Percentiles rank a stretch among this genome's conserved stretches.
Conservation (phyloP, 2,888 invertebrate genomes). For the Altica lythri region DNA sequence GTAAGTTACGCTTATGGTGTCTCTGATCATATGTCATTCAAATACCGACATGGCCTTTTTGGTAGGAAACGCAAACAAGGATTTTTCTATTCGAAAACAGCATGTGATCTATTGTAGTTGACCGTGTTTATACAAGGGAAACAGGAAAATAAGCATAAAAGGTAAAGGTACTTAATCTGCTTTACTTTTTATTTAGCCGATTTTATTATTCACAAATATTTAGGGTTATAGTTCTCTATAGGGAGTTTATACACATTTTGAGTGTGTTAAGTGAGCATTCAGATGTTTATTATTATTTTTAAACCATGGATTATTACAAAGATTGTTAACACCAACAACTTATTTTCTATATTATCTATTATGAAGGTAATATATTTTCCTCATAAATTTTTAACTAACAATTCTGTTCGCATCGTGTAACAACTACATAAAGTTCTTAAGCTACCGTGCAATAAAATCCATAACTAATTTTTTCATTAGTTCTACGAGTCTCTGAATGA, state of each 20-base stretch:
- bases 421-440: no score
- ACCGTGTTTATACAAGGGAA: constrained; percentile 39
- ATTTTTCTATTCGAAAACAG: constrained; percentile 36
- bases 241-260: background rate
- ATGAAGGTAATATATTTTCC: no score
- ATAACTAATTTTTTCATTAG: constrained; percentile 55
- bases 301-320: no score
- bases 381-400: no score
- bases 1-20: constrained; percentile 2
- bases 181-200: constrained; percentile 21
- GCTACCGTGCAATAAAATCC: constrained; percentile 53
- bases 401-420: no score
- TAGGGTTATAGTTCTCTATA: no score
- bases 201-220: constrained; percentile 4
- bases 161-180: constrained; percentile 32
- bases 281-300: no score
- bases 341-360: no score
- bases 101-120: constrained; percentile 30
- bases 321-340: no score
- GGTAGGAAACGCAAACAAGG: constrained; percentile 41
- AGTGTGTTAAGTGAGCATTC: background rate
- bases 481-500: constrained; percentile 44
- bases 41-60: constrained; percentile 35
- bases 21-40: constrained; percentile 23
- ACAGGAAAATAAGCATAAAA: constrained; percentile 39